Percentiles rank a stretch among this genome's conserved stretches.
Conservation (phyloP, 2,113 vertebrate species). For the Tragulus kanchil region DNA sequence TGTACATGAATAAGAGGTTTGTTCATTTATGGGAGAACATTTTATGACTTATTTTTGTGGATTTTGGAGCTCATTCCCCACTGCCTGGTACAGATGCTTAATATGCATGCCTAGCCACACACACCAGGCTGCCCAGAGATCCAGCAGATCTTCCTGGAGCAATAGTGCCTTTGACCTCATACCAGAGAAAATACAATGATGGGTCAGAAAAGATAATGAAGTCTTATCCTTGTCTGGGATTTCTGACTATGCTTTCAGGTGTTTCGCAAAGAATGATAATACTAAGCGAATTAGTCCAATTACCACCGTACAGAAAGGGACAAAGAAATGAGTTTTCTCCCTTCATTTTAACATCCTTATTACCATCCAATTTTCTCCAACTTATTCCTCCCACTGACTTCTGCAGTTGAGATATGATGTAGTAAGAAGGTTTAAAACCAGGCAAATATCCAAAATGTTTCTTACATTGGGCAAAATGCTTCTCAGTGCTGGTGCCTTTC, state of each 20-base stretch:
- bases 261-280: constrained; percentile 53
- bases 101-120: not conserved
- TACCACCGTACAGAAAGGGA: constrained; percentile 43
- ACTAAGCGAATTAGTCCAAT: constrained; percentile 66
- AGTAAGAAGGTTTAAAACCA: constrained; percentile 63
- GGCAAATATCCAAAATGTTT: constrained; percentile 20
- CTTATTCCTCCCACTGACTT: constrained; percentile 51
- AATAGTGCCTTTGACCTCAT: constrained; percentile 58
- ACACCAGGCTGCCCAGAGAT: not conserved
- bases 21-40: constrained; percentile 54
- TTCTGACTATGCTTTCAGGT: constrained; percentile 66
- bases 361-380: constrained; percentile 63
- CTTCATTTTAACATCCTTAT: constrained; percentile 48
- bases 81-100: not conserved
- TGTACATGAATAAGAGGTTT: constrained; percentile 5
- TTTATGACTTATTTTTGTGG: constrained; percentile 24
- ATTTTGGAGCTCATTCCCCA: not conserved
- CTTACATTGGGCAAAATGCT: not conserved
- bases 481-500: not conserved
- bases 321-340: constrained; percentile 54
- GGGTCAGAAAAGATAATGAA: constrained; percentile 61
- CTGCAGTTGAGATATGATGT: constrained; percentile 5
- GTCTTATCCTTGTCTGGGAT: constrained; percentile 46
- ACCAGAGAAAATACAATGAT: constrained; percentile 60
- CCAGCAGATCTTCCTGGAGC: constrained; percentile 13